Base-by-base conservation (phyloP, 2,888 invertebrate species). In the Xylocampa areola region DNA sequence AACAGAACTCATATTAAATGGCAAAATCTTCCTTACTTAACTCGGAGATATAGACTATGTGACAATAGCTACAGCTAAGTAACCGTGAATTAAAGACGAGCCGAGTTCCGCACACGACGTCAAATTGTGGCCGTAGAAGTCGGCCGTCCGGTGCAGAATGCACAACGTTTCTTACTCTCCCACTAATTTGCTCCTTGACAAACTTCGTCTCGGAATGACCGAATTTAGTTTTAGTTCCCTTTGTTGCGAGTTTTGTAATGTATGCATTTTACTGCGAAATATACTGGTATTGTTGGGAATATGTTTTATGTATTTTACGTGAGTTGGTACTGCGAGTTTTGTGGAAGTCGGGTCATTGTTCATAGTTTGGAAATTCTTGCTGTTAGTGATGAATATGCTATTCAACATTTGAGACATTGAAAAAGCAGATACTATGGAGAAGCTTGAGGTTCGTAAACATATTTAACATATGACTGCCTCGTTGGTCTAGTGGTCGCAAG, bases 181-280 rank as follows among this genome's bases (percentile, higher is more conserved):
- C 82, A 84, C 84, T 87, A 88, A 88, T 89, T 86, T 84, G 77
- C 81, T 75, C 76, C 81, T 83, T 80, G 81, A 77, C 79, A 80
- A 89, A 88, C 84, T 87, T 88, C 67, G 73, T 74, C 76, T 68
- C 44, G 76, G 62, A 82, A 84, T 76, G 70, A 68, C 81, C 80
- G 77, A 84, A 84, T 86, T 83, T 70, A 76, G 76, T 77, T 76
- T 63, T 48, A 66, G 55, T 51, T 74, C 21, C 54, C 68, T 70
- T 75, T 74, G 73, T 76, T 58, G 73, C 40, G 51, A 80, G 67
- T 79, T 75, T 44, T 54, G 61, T 72, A 74, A 75, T 80, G 67
- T 77, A 74, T 65, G 71, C 68, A 55, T 43, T 66, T 65, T 40
- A 23, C 48, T 33, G 33, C 32, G 51, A 50, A 71, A 47, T 66